Evolutionary conservation across 2,113 vertebrate species (phyloP), one percentile per base, ranked within the genome.

Genomic region (Xyrauchen texanus): DNA sequence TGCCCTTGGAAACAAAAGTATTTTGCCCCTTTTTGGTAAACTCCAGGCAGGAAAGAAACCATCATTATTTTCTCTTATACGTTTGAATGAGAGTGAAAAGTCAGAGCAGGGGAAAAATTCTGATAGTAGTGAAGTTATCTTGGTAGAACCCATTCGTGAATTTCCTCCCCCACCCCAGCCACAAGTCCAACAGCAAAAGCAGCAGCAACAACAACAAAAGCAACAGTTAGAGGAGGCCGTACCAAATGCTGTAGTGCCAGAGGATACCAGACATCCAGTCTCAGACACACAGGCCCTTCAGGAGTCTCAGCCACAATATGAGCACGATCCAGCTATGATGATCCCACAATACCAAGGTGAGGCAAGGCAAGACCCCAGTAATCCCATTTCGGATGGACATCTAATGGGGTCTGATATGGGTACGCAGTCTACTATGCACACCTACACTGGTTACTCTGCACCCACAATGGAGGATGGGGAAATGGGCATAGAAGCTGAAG

Each of bases 1-100:
- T 3, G 87, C 93, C 4, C 89, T 97, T 16, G 97, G 96, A 83
- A 96, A 82, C 89, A 98, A 98, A 90, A 92, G 94, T 0, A 93
- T 96, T 86, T 91, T 98, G 68, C 97, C 98, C 6, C 90, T 99
- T 6, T 98, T 99, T 79, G 98, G 98, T 62, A 99, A 99, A 34
- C 83, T 99, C 7, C 97, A 96, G 51, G 93, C 93, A 0, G 88
- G 92, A 49, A 95, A 95, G 77, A 98, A 96, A 85, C 91, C 91
- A 0, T 88, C 85, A 0, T 5, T 91, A 65, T 94, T 93, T 66
- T 92, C 95, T 66, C 91, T 92, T 7, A 91, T 93, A 49, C 91
- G 94, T 55, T 84, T 92, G 8, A 93, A 94, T 45, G 94, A 93
- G 6, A 91, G 91, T 0, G 94, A 94, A 47, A 91, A 89, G 5